Evolutionary conservation across 2,888 invertebrate species (phyloP).

Genomic region (Rapana venosa): DNA sequence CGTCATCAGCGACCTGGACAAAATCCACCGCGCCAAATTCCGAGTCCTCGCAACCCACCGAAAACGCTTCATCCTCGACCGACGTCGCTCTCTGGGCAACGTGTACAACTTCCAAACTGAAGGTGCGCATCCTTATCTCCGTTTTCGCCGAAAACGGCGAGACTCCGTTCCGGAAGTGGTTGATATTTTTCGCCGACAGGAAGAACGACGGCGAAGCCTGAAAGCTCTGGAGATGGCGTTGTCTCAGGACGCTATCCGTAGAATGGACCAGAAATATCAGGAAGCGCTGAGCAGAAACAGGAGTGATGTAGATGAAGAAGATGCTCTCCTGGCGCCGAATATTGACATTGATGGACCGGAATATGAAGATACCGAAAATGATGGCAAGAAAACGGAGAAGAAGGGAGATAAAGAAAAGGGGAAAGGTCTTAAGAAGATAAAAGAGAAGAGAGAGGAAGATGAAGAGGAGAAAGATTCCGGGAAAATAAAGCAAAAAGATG

Average conservation of each 20-base stretch:
- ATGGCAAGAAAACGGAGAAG: neutral
- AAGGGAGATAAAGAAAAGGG: neutral
- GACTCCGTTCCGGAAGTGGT: slow-evolving; percentile 26
- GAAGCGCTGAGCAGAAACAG: neutral
- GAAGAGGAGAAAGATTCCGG: too few species aligned
- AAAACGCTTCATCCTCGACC: slow-evolving; percentile 29
- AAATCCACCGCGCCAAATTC: neutral
- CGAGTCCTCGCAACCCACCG: neutral
- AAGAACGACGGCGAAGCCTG: slow-evolving; percentile 20
- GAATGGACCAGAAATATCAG: slow-evolving; percentile 19
- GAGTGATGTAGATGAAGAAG: slow-evolving; percentile 14
- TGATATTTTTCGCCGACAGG: slow-evolving; percentile 24
- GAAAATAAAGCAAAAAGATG: neutral
- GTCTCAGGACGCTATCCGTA: neutral
- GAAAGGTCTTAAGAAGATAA: neutral
- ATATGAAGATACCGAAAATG: neutral
- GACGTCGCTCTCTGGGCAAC: slow-evolving; percentile 11
- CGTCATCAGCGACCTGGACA: slow-evolving; percentile 24
- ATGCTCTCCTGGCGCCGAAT: neutral
- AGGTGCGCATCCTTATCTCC: neutral
- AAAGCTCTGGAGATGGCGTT: neutral
- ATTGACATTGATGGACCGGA: neutral
- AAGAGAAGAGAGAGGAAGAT: too few species aligned
- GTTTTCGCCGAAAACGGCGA: neutral
- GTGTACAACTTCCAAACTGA: slow-evolving; percentile 18